Base-by-base conservation (phyloP, 2,888 invertebrate genomes). In the Leptinotarsa juncta region DNA sequence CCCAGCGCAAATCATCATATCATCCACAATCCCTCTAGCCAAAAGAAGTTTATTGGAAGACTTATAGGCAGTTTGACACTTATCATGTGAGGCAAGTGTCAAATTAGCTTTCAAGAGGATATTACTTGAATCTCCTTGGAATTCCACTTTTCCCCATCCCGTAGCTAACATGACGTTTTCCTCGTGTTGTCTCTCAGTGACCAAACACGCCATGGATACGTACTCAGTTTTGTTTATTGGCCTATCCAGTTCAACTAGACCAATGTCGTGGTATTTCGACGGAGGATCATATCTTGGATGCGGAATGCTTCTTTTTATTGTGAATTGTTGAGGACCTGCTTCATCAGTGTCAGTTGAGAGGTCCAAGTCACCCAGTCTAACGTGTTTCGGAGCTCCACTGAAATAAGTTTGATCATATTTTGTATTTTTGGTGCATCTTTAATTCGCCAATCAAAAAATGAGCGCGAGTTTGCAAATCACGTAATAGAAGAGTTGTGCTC, bases 1-100 rank as follows among this genome's bases (percentile, higher is more conserved):
- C 3, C 91, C 91, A 4, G 91, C 91, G 79, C 92, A 92, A 53
- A 91, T 82, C 84, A 91, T 90, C 15, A 85, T 87, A 0, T 88
- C 85, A 1, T 86, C 80, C 14, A 88, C 79, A 48, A 92, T 88
- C 1, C 90, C 90, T 12, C 81, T 18, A 1, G 74, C 67, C 51
- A 74, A 55, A 5, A 32, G 23, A 3, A 3, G 16, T 60, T 26
- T 53, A 23, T 12, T 18, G 3, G 32, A 5, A 12, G 62, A 57
- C 15, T 32, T 48, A 26, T 69, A 73, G 49, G 42, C 53, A 1
- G 3, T 12, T 48, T 42, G n/a, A 51, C 74, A 74, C 23, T 55
- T 26, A 1, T 65, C 65, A 14, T 20, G 7, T 4, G 14, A 23
- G 1, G 67, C 62, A 48, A 62, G 20, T 7, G 68, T 49, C 15